Percentiles rank a stretch among this genome's conserved stretches.
These are phyloP conservation scores for Berghia stephanieae DNA, from an alignment of 1,140 invertebrate genomes.

Conservation along the genomic window DNA sequence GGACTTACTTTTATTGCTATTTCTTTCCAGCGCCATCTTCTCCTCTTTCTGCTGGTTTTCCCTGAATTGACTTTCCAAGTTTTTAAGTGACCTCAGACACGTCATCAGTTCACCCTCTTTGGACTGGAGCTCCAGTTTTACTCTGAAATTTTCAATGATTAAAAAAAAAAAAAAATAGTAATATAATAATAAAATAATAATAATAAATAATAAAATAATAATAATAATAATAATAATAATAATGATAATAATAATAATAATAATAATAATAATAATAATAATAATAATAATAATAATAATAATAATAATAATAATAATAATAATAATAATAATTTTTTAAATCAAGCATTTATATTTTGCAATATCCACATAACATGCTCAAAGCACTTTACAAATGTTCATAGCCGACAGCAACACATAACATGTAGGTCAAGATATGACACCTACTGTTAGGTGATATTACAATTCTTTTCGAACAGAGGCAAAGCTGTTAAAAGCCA, in stretches of 20 bases:
- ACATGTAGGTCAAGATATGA: too few species aligned
- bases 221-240: not conserved
- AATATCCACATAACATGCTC: too few species aligned
- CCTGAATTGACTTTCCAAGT: conserved; percentile 41
- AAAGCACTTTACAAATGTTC: too few species aligned
- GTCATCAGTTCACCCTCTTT: conserved; percentile 44
- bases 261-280: not conserved
- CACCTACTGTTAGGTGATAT: too few species aligned
- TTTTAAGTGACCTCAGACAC: conserved; percentile 43
- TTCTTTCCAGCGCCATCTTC: conserved; percentile 44
- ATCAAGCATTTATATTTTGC: too few species aligned
- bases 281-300: conserved; percentile 1
- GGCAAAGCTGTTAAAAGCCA: too few species aligned
- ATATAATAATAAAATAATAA: not conserved
- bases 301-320: not conserved
- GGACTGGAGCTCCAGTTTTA: conserved; percentile 41
- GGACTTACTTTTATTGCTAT: conserved; percentile 44
- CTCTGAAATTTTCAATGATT: conserved; percentile 40
- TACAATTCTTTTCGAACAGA: too few species aligned
- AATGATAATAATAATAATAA: not conserved
- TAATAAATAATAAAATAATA: not conserved
- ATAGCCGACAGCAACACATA: too few species aligned
- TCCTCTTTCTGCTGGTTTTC: conserved; percentile 44
- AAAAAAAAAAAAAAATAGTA: conserved; percentile 3
- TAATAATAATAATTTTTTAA: too few species aligned